Evolutionary conservation across 35 echinoderm and acorn worm species (phyloP).

Genomic region (Chiridota heheva): DNA sequence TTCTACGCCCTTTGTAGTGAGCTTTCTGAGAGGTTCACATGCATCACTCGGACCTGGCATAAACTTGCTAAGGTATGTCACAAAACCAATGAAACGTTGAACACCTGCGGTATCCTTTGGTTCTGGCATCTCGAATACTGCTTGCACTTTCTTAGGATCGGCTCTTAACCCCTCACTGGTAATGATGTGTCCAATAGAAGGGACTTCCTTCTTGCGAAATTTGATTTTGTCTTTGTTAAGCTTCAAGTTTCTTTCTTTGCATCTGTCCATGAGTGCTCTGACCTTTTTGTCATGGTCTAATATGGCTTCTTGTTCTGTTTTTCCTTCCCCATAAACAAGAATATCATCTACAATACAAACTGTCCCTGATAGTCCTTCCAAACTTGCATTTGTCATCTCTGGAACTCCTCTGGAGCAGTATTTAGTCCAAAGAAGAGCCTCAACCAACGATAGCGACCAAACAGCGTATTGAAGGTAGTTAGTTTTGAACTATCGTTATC

Average conservation of each 20-base stretch:
- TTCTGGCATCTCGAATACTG: conserved; percentile 50
- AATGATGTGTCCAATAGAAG: conserved; percentile 73
- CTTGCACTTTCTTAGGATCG: conserved; percentile 61
- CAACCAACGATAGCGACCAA: conserved; percentile 63
- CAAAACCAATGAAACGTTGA: conserved; percentile 44
- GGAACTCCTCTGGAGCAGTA: conserved; percentile 67
- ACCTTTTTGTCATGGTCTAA: conserved; percentile 45
- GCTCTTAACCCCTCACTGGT: conserved; percentile 51
- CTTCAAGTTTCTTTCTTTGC: conserved; percentile 29
- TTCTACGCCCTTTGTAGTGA: conserved; percentile 36
- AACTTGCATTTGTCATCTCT: no score
- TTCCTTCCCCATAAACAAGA: conserved; percentile 47
- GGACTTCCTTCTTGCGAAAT: conserved; percentile 16
- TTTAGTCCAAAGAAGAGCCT: conserved; percentile 66
- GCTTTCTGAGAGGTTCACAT: conserved; percentile 37
- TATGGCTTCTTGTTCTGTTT: conserved; percentile 49
- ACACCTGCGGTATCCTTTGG: conserved; percentile 37
- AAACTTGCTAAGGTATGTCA: conserved; percentile 69
- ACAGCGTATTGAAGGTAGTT: conserved; percentile 66
- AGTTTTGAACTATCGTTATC: conserved; percentile 27
- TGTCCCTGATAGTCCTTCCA: conserved; percentile 52
- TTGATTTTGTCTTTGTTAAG: conserved; percentile 48
- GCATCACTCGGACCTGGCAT: conserved; percentile 39
- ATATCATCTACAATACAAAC: conserved; percentile 67
- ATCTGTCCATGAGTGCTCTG: conserved; percentile 55